Percentiles rank a stretch among this genome's conserved stretches.
Conservation (phyloP, 2,797 vertebrate species). For the Chaenodraco wilsoni region DNA sequence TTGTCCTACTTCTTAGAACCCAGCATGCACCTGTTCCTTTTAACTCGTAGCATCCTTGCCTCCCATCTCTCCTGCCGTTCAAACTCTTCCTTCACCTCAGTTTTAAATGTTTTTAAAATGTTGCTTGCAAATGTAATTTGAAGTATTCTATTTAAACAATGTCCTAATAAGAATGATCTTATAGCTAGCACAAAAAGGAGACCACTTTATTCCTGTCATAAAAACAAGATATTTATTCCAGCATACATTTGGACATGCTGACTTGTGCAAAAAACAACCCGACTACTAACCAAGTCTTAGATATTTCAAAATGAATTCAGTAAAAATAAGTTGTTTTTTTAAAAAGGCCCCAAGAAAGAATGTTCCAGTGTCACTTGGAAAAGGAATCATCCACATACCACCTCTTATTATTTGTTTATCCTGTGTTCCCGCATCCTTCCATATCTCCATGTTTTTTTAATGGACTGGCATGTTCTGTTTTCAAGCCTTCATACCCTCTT, state of each 20-base stretch:
- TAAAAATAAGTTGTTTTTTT: slow-evolving; percentile 17
- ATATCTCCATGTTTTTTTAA: too few relatives aligned
- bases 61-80: too few relatives aligned
- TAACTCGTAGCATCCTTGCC: too few relatives aligned
- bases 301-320: slow-evolving; percentile 5
- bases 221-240: slow-evolving; percentile 4
- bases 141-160: too few relatives aligned
- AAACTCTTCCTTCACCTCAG: too few relatives aligned
- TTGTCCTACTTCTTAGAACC: too few relatives aligned
- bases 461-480: slow-evolving; percentile 8
- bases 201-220: neutral
- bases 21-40: too few relatives aligned
- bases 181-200: too few relatives aligned
- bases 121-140: too few relatives aligned
- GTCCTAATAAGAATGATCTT: too few relatives aligned
- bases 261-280: slow-evolving; percentile 5
- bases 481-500: neutral
- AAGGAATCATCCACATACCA: neutral
- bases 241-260: slow-evolving; percentile 4
- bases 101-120: too few relatives aligned
- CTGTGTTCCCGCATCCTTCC: too few relatives aligned
- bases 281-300: neutral
- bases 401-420: neutral
- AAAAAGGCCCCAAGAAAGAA: slow-evolving; percentile 9
- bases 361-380: slow-evolving; percentile 10